A percentile compares a stretch with the other conserved stretches of the same genome.
Evolutionary conservation across 2,113 vertebrate genomes (phyloP).

Genomic region (Mystacornis crossleyi): DNA sequence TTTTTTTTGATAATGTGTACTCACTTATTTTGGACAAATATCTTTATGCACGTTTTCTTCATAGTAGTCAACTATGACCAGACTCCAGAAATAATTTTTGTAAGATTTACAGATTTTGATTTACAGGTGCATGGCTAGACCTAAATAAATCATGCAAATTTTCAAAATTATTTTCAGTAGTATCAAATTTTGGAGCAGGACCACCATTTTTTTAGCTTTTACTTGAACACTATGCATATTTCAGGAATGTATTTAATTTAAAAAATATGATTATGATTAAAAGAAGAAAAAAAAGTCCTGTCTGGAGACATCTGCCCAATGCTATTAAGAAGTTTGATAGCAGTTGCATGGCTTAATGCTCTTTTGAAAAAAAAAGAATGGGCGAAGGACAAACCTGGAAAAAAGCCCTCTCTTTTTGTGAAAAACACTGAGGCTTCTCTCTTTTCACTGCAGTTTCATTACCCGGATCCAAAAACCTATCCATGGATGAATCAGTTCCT

Average conservation of each 20-base stretch:
- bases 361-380: background rate
- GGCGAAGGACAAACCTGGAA: background rate
- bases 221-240: background rate
- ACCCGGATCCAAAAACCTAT: background rate
- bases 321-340: background rate
- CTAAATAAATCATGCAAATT: background rate
- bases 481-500: conserved; percentile 2
- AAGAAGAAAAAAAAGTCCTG: background rate
- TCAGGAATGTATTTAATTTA: background rate
- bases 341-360: background rate
- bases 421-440: background rate
- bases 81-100: background rate
- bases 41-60: background rate
- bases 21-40: background rate
- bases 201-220: background rate
- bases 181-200: background rate
- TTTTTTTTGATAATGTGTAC: background rate
- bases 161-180: background rate
- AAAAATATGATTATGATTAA: background rate
- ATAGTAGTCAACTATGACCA: background rate
- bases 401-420: background rate
- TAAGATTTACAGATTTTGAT: background rate
- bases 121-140: background rate
- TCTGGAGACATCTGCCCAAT: background rate
- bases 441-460: background rate